A percentile compares a stretch with the other conserved stretches of the same genome.
These are phyloP conservation scores for Neodiprion lecontei DNA, from an alignment of 1,140 invertebrate genomes.

Conservation along the genomic window DNA sequence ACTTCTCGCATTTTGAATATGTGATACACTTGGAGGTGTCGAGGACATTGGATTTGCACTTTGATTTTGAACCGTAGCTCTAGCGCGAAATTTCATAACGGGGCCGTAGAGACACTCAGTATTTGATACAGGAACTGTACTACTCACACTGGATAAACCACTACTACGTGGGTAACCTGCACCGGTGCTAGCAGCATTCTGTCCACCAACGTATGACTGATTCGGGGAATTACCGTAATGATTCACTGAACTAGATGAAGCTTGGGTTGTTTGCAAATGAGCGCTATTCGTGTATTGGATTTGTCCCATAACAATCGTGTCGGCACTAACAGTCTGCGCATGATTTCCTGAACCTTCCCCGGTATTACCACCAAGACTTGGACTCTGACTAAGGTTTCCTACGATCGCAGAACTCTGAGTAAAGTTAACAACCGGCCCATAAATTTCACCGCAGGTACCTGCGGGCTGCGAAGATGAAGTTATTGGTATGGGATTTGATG, in stretches of 20 bases:
- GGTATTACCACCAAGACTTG: constrained; percentile 43
- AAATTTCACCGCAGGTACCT: constrained; percentile 48
- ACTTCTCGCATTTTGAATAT: constrained; percentile 38
- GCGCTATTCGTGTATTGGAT: background rate
- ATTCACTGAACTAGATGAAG: background rate
- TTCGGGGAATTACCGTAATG: constrained; percentile 14
- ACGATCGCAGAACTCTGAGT: constrained; percentile 57
- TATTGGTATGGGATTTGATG: constrained; percentile 23
- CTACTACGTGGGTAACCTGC: constrained; percentile 28
- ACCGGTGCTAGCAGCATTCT: constrained; percentile 16
- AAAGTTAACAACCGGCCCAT: constrained; percentile 56
- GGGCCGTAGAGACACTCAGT: constrained; percentile 55
- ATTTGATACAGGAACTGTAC: constrained; percentile 26
- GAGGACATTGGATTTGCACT: constrained; percentile 26
- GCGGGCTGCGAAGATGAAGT: constrained; percentile 22
- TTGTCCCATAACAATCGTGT: background rate
- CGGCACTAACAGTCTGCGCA: constrained; percentile 29
- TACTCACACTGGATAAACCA: constrained; percentile 21
- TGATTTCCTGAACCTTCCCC: constrained; percentile 44
- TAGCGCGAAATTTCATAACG: constrained; percentile 55
- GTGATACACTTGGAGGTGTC: constrained; percentile 27
- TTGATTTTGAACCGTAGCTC: constrained; percentile 23
- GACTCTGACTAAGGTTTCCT: constrained; percentile 53
- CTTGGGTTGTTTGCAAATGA: background rate
- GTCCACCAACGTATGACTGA: constrained; percentile 25